Evolutionary conservation across 2,888 invertebrate genomes (phyloP).

Genomic region (Andricus quercusramuli): DNA sequence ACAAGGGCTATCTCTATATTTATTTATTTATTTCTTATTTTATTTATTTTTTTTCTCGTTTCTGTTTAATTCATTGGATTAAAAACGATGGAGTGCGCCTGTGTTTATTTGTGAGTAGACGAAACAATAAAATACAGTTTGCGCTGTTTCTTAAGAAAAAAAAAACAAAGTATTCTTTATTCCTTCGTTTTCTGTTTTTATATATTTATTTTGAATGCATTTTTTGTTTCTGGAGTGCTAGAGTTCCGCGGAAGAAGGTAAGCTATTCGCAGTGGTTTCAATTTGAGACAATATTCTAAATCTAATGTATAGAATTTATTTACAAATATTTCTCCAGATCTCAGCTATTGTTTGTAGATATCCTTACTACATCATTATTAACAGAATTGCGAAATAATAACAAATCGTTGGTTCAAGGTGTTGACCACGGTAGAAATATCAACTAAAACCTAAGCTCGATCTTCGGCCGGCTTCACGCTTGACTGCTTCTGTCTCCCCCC

Average conservation of each 20-base stretch:
- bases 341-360: too few species aligned
- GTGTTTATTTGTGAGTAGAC: slow-evolving; percentile 3
- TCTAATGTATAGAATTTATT: not conserved
- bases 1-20: slow-evolving; percentile 10
- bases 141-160: not conserved
- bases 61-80: not conserved
- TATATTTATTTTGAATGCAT: not conserved
- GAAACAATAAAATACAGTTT: slow-evolving; percentile 17
- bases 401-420: too few species aligned
- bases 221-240: not conserved
- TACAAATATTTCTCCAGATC: too few species aligned
- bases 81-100: not conserved
- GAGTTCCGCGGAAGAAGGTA: not conserved
- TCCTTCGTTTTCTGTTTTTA: not conserved
- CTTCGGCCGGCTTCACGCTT: too few species aligned
- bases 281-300: not conserved
- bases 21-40: slow-evolving; percentile 19
- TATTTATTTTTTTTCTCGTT: not conserved
- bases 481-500: too few species aligned
- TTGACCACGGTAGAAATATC: too few species aligned
- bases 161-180: slow-evolving; percentile 9
- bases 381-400: too few species aligned
- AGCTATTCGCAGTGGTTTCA: not conserved
- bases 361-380: too few species aligned
- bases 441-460: too few species aligned